phyloP scores from a whole-genome alignment of 2,113 vertebrate species.

The Coregonus clupeaformis region DNA sequence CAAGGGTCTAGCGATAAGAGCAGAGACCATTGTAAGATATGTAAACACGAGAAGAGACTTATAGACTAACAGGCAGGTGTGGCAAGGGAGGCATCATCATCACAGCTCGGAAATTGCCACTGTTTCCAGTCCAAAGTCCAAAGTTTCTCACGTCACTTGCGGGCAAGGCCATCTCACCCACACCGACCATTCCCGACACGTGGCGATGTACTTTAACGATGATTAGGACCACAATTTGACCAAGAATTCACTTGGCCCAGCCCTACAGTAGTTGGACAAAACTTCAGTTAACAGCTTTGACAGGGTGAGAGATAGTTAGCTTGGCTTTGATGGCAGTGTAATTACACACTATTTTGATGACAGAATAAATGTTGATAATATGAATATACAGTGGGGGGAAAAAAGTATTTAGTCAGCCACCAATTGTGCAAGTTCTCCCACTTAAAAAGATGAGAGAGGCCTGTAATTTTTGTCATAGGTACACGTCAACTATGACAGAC shows the following conservation, averaged over 20 bases:
- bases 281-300: background rate
- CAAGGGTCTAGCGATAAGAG: background rate
- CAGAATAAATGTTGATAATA: background rate
- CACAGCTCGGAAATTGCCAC: slow-evolving; percentile 4
- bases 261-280: background rate
- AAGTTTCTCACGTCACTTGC: slow-evolving; percentile 38
- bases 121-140: slow-evolving; percentile 44
- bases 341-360: background rate
- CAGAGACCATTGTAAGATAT: background rate
- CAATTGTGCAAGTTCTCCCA: no score
- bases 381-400: no score
- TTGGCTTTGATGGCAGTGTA: background rate
- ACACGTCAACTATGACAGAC: no score
- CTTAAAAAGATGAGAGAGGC: no score
- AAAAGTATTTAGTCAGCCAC: no score
- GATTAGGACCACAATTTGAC: background rate
- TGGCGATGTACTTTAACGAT: background rate
- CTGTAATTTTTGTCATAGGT: no score
- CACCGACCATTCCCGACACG: slow-evolving; percentile 35
- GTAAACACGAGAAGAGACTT: no score
- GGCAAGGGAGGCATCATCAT: background rate
- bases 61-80: background rate
- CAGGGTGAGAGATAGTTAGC: background rate
- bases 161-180: slow-evolving; percentile 4
- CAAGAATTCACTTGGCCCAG: slow-evolving; percentile 9